Conservation (phyloP, 2,797 vertebrate genomes). For the Crenichthys baileyi region DNA sequence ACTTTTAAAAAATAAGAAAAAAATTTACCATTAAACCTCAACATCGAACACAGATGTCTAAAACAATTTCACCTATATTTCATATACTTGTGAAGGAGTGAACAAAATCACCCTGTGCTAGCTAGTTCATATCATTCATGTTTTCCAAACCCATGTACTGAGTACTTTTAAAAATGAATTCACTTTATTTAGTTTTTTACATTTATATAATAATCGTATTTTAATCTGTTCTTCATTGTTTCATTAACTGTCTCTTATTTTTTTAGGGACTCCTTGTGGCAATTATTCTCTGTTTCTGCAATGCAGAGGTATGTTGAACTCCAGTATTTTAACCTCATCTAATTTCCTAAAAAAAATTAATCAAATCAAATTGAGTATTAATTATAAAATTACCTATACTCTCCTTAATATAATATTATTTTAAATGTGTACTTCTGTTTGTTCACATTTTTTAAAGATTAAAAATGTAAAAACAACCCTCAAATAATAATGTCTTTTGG, state of each 20-base stretch:
- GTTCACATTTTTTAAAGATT: background rate
- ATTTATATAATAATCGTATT: conserved; percentile 6
- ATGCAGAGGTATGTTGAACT: conserved; percentile 77
- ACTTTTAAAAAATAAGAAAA: background rate
- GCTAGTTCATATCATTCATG: background rate
- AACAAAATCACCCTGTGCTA: background rate
- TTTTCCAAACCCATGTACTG: background rate
- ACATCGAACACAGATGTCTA: background rate
- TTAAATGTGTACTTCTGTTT: background rate
- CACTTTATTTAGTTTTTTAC: background rate
- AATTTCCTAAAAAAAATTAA: background rate
- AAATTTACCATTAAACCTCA: background rate
- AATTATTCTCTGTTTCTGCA: conserved; percentile 85
- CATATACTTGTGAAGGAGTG: background rate
- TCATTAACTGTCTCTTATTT: conserved; percentile 32
- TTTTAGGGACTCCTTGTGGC: conserved; percentile 83
- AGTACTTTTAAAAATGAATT: background rate
- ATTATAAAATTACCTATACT: background rate
- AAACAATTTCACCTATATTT: background rate
- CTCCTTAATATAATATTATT: background rate
- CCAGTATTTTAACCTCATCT: background rate
- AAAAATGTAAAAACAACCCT: background rate
- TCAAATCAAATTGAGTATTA: background rate
- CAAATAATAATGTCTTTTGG: background rate
- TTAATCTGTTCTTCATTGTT: conserved; percentile 12